A percentile compares a stretch with the other conserved stretches of the same genome.
Conservation (phyloP, 2,797 vertebrate genomes). For the Alauda arvensis region DNA sequence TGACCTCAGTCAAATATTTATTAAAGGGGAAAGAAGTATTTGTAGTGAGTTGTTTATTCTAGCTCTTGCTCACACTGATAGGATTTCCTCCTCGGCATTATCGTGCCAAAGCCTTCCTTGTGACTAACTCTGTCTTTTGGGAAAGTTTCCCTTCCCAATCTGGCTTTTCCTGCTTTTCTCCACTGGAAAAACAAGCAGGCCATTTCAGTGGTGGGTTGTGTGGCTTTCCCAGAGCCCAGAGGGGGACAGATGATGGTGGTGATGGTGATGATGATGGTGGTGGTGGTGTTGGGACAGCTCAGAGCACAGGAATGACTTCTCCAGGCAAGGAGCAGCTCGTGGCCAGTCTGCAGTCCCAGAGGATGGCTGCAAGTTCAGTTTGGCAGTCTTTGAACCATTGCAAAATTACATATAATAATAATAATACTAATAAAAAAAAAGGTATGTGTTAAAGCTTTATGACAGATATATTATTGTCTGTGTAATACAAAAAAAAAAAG, state of each 20-base stretch:
- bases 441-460: not conserved
- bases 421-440: not conserved
- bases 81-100: constrained; percentile 27
- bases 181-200: not conserved
- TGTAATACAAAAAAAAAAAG: not conserved
- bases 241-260: not conserved
- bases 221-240: not conserved
- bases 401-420: not conserved
- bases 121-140: not conserved
- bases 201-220: not conserved
- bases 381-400: not conserved
- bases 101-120: not conserved
- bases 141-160: not conserved
- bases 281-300: not conserved
- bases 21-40: constrained; percentile 52
- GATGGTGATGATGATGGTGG: rapidly evolving
- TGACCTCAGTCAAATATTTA: constrained; percentile 52
- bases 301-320: not conserved
- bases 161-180: constrained; percentile 23
- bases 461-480: not conserved
- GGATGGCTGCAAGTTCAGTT: not conserved
- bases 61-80: constrained; percentile 45
- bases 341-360: not conserved
- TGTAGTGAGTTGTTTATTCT: constrained; percentile 52
- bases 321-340: not conserved